Percentiles rank a stretch among this genome's conserved stretches.
Conservation (phyloP, 2,888 invertebrate genomes). For the Phaonia tiefii region DNA sequence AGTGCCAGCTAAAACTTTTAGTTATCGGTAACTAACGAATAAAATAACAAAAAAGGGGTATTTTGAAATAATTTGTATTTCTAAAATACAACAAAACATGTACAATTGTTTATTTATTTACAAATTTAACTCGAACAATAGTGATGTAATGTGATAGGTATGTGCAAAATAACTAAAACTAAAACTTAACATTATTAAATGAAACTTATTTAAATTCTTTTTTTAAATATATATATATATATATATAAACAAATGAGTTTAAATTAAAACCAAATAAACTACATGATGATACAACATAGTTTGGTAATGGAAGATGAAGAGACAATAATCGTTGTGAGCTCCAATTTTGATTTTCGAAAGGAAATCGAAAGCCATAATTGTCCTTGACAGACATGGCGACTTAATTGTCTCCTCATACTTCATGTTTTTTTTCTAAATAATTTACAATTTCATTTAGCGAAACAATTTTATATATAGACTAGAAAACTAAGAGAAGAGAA, state of each 20-base stretch:
- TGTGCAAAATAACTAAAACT: constrained; percentile 19
- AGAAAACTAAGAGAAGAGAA: constrained; percentile 58
- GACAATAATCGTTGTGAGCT: too few species aligned
- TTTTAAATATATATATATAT: neutral
- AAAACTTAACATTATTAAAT: constrained; percentile 12
- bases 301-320: neutral
- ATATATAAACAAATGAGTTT: constrained; percentile 13
- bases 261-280: constrained; percentile 41
- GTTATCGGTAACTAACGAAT: too few species aligned
- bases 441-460: neutral
- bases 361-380: too few species aligned
- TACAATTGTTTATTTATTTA: constrained; percentile 26
- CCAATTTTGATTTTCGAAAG: too few species aligned
- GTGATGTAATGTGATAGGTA: neutral
- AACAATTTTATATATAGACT: constrained; percentile 48
- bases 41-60: constrained; percentile 36
- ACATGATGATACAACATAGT: constrained; percentile 28
- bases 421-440: neutral
- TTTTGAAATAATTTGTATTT: constrained; percentile 44
- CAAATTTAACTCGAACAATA: constrained; percentile 12
- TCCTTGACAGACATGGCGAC: too few species aligned
- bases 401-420: neutral
- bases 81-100: constrained; percentile 4
- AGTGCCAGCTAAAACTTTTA: too few species aligned
- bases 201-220: constrained; percentile 4